phyloP scores from a whole-genome alignment of 2,113 vertebrate genomes.

The Noctilio leporinus region DNA sequence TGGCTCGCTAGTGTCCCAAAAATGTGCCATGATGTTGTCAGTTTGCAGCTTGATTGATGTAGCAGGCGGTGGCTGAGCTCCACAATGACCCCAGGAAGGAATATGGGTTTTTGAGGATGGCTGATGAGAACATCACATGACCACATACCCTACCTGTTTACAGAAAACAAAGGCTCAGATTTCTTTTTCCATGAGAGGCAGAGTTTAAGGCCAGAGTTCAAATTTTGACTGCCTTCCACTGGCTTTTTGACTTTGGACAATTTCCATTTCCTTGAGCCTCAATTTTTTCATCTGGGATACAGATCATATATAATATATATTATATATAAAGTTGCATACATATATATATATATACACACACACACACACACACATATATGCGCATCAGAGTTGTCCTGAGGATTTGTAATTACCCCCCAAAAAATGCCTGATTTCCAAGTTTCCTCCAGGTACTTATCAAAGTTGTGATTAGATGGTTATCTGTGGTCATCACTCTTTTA shows the following conservation, averaged over 20 bases:
- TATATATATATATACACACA: background rate
- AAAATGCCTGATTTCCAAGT: background rate
- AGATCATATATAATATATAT: background rate
- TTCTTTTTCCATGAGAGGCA: background rate
- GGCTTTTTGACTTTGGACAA: background rate
- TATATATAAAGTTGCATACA: no score
- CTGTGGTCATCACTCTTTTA: background rate
- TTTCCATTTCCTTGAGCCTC: background rate
- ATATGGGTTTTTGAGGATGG: slow-evolving; percentile 15
- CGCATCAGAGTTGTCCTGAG: background rate
- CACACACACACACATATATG: no score
- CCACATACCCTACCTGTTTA: slow-evolving; percentile 8
- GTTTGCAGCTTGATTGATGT: slow-evolving; percentile 34
- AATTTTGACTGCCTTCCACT: background rate
- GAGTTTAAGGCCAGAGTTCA: slow-evolving; percentile 2
- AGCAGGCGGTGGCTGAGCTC: slow-evolving; percentile 14
- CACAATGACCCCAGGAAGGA: slow-evolving; percentile 18
- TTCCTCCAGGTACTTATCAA: background rate
- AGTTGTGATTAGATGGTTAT: background rate
- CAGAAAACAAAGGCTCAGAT: background rate
- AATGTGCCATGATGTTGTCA: background rate
- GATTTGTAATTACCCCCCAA: background rate
- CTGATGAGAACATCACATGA: background rate
- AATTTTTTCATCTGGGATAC: background rate
- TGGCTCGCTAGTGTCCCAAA: background rate